Evolutionary conservation across 2,113 vertebrate genomes (phyloP), one percentile per base, ranked within the genome.

Genomic region (Chaetodon auriga): DNA sequence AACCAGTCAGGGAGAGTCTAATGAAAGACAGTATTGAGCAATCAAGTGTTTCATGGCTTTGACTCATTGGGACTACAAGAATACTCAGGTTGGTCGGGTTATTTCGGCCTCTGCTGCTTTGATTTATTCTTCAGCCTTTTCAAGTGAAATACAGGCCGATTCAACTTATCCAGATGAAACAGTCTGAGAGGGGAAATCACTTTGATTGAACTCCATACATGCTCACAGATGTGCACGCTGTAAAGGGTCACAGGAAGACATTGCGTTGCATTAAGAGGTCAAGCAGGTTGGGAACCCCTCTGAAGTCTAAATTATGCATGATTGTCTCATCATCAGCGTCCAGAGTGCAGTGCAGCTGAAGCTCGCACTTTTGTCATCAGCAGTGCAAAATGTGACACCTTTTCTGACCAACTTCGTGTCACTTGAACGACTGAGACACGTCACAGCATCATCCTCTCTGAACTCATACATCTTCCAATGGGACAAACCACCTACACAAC

Each of bases 401-500:
- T 16, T 23, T 43, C 8, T 60, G 16, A 58, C 65, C 63, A 57
- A 4, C 15, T 75, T 46, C 46, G 36, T 49, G 72, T 69, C 53
- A 30, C 9, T 43, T 78, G 25, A 48, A 49, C 3, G 2, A 57
- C 41, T 23, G 14, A 75, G 7, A 15, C 23, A 6, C 9, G 51
- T 21, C 46, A 45, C 69, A 19, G 38, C 73, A 43, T 62, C 12
- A 11, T 48, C 36, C 36, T 65, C 19, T 21, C 23, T 54, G 2
- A 51, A 41, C 30, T 30, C 8, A 25, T n/a, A 35, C 12, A 15
- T 18, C 14, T 46, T 15, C 5, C 60, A 43, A 68, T 51, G 35
- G 30, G 48, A 62, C 61, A 62, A 75, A 53, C 23, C 75, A 69
- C 64, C 68, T 18, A 49, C 61, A 73, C 25, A 54, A 65, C 30